Evolutionary conservation across 2,888 invertebrate genomes (phyloP), one percentile per base, ranked within the genome.

Genomic region (Thera britannica): DNA sequence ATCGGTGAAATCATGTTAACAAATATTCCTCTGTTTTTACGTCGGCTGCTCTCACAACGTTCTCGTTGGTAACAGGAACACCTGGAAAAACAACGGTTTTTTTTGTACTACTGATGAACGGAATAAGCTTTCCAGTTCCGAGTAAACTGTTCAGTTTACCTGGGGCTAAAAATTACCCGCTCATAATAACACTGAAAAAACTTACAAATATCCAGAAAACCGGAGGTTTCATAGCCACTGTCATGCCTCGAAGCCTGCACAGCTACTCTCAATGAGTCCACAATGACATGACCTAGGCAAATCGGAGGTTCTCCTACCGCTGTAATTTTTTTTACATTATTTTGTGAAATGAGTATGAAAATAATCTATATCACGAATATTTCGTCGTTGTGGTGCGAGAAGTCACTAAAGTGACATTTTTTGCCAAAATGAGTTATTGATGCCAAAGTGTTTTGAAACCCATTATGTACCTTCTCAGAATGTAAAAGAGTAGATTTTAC

Each of bases 1-100:
- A 35, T 62, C 44, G 23, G 23, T 48, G 56, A 57, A 63, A 58
- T 76, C 77, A 72, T 80, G 76, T 49, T 67, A 85, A 70, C 56
- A 83, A 70, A 77, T 79, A 85, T 70, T 87, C 85, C 56, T 83
- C 80, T 62, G 83, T 74, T 70, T 79, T 83, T 44, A 81, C 81
- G 49, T 81, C 77, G 52, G 82, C 79, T 6, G 79, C 83, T 69
- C 78, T 76, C 48, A 83, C 70, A 38, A 81, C 77, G 58, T 77
- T 81, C 72, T 86, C 83, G 65, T 84, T 80, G 48, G 83, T 81
- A 9, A 83, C 86, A 57, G 85, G 84, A 62, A 85, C 79, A 62
- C 75, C 86, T 86, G 82, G 34, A 77, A 77, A 62, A 68, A 52
- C 36, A 61, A 67, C 12, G 49, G 23, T 48, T 61, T 35, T 72